These are phyloP conservation scores for Brachylomia viminalis DNA, from an alignment of 2,888 invertebrate species.

Conservation along the genomic window DNA sequence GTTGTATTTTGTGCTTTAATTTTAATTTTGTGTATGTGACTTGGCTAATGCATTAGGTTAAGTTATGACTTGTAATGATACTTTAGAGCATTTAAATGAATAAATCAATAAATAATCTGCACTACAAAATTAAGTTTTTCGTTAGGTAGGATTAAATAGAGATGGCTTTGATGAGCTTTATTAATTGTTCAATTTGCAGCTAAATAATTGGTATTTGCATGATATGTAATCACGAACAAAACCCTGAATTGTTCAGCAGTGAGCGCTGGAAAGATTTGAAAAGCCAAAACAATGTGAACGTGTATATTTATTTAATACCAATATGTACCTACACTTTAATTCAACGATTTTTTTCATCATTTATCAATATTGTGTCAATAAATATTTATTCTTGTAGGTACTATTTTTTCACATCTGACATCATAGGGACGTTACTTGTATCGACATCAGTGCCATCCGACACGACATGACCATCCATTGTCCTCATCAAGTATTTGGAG, in stretches of 20 bases:
- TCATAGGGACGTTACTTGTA: not conserved
- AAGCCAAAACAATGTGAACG: too few relatives aligned
- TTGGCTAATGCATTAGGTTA: too few relatives aligned
- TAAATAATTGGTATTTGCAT: not conserved
- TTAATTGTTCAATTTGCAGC: not conserved
- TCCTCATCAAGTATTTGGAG: conserved; percentile 16
- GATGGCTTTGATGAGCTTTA: not conserved
- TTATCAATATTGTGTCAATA: not conserved
- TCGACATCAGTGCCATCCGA: conserved; percentile 18
- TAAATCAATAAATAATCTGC: too few relatives aligned
- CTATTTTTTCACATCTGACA: not conserved
- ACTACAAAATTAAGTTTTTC: not conserved
- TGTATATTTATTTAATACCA: too few relatives aligned
- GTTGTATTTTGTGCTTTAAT: too few relatives aligned
- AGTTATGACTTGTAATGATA: too few relatives aligned
- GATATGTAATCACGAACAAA: not conserved
- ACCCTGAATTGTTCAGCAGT: not conserved
- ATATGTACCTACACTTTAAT: too few relatives aligned
- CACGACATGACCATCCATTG: conserved; percentile 14
- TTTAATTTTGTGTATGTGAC: too few relatives aligned
- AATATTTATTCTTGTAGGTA: not conserved
- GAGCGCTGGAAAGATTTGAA: not conserved
- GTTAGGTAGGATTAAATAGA: not conserved
- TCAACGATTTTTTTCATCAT: not conserved
- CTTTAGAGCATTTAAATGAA: too few relatives aligned